Base-by-base conservation (phyloP, 37 sponge, comb jelly and placozoan genomes). In the Eunapius fragilis region DNA sequence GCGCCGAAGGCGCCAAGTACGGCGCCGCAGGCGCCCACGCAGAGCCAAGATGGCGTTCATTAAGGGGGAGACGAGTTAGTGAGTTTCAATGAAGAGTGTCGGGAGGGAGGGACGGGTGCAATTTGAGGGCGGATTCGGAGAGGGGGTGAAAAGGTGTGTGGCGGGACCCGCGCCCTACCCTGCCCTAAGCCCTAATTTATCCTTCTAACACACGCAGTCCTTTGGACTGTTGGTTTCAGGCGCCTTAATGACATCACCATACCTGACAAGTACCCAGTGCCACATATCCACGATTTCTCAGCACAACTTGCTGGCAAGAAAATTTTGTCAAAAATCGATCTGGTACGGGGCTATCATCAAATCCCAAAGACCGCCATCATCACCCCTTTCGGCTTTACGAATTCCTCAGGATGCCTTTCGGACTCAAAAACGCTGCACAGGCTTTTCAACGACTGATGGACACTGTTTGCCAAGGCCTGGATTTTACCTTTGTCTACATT, bases 361-460 rank as follows among this genome's bases (percentile, higher is more conserved):
- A 87, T 87, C 37, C 87, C 87, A 10, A 75, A 80, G 31, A 36
- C 37, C 11, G 69, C 85, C 31, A 26, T 2, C 23, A 76, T 75
- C 33, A 76, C 74, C 31, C 68, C 9, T 49, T 49, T 80, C 33
- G 76, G 25, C 67, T 58, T n/a, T 79, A 32, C 58, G 68, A 47
- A 7, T 79, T 79, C 68, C 80, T 79, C 9, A 70, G 85, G 13
- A 86, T 85, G 76, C 85, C 84, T 2, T 84, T 84, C 69, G 86
- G 86, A 36, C 69, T 86, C 2, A 58, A 72, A 45, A 86, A 77
- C 67, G 86, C 86, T 6, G 79, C 78, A 27, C 79, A 84, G 74
- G 84, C 76, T 2, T 86, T 80, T 69, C 81, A 80, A 23, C 49
- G 81, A 33, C 86, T 86, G 71, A 77, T 86, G 24, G 86, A 86